Conservation (phyloP, 2,888 invertebrate species). For the Biston betularia region DNA sequence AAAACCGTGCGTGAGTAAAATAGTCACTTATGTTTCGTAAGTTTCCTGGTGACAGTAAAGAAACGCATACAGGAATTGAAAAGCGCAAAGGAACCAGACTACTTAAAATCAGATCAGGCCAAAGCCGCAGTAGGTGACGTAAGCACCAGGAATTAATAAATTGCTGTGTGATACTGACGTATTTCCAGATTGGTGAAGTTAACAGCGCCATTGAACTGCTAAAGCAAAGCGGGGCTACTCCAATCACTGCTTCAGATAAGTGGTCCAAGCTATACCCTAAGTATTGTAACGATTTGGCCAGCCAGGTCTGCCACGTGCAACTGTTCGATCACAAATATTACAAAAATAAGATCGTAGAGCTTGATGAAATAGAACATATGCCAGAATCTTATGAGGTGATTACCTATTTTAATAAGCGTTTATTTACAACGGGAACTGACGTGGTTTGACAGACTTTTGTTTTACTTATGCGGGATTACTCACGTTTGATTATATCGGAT, state of each 20-base stretch:
- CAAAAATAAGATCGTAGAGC: constrained; percentile 50
- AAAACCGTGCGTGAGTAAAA: no score
- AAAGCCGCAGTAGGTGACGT: no score
- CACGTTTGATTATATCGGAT: no score
- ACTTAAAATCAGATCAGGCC: no score
- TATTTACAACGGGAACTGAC: not conserved
- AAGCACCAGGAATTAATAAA: no score
- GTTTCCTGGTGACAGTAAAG: no score
- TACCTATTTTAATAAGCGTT: not conserved
- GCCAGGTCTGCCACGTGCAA: constrained; percentile 61
- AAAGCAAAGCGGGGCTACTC: constrained; percentile 63
- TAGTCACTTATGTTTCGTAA: no score
- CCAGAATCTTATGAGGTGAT: constrained; percentile 46
- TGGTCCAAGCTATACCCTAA: constrained; percentile 70
- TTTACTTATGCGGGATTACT: no score
- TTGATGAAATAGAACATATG: constrained; percentile 52
- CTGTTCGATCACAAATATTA: constrained; percentile 66
- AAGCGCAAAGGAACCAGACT: no score
- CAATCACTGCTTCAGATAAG: constrained; percentile 59
- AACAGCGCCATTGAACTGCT: constrained; percentile 71
- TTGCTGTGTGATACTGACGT: not conserved
- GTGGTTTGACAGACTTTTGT: no score
- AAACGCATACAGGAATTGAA: no score
- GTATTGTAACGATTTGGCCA: constrained; percentile 66
- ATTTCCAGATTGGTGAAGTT: constrained; percentile 63